These are phyloP conservation scores for Matsumurasca onukii DNA, from an alignment of 1,140 invertebrate genomes.

Conservation along the genomic window DNA sequence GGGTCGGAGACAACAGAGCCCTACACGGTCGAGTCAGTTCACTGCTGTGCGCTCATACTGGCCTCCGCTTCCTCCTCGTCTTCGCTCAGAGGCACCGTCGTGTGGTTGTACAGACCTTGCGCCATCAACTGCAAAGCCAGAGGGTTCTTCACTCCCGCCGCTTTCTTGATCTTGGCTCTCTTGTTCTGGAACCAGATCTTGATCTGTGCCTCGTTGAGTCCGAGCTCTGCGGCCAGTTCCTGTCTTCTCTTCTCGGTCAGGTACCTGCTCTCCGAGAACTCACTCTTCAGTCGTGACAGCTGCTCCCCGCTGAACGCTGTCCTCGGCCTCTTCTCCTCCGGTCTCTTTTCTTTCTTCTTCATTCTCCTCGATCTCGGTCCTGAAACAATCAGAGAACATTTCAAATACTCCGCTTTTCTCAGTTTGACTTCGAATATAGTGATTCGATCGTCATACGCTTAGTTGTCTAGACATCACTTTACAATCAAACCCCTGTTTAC, in stretches of 20 bases:
- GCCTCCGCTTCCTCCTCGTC: conserved; percentile 62
- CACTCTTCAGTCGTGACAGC: conserved; percentile 86
- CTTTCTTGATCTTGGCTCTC: conserved; percentile 97
- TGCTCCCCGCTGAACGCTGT: conserved; percentile 98
- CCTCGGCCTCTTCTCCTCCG: conserved; percentile 92
- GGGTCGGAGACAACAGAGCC: background rate
- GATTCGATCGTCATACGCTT: too few species aligned
- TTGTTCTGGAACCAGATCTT: conserved; percentile 99
- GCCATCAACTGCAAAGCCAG: conserved; percentile 93
- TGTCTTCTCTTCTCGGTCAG: conserved; percentile 91
- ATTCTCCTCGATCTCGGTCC: conserved; percentile 86
- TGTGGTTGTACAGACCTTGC: conserved; percentile 93
- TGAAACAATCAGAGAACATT: conserved; percentile 50
- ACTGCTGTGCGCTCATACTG: background rate
- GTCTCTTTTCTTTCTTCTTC: conserved; percentile 63
- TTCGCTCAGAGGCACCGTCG: conserved; percentile 74
- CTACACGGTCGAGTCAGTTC: background rate
- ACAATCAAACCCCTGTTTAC: too few species aligned
- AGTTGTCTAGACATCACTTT: too few species aligned
- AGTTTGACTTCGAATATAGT: too few species aligned
- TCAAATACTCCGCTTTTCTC: too few species aligned
- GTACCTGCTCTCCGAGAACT: conserved; percentile 95
- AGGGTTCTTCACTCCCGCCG: conserved; percentile 84
- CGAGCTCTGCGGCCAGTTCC: conserved; percentile 86
- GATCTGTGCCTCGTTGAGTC: conserved; percentile 96